Base-by-base conservation (phyloP, 2,797 vertebrate genomes). In the Catharus ustulatus region DNA sequence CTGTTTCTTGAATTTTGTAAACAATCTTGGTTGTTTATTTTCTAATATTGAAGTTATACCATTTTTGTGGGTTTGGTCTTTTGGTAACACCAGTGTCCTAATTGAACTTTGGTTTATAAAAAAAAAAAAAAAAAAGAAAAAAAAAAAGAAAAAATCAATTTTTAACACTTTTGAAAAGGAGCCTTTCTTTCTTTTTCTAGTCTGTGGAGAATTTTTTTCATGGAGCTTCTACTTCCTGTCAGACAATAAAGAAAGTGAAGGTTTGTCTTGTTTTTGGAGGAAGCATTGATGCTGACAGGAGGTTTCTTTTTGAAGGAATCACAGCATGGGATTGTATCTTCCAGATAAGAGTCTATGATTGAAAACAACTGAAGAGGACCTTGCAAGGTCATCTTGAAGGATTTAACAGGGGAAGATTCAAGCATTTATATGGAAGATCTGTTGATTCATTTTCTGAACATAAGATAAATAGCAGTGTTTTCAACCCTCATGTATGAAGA, bases 331-430 rank as follows among this genome's bases (percentile, higher is more conserved):
- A 72, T 84, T 67, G 19, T 80, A 58, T 76, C 55, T 94, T 91
- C 76, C 49, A 85, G 62, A 66, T 78, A 84, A 36, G 49, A 57
- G 36, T 90, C 84, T 78, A 43, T 64, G 73, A 90, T 46, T 90
- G 76, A 90, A 95, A 94, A 84, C 69, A 88, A 78, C 43, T 78
- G 86, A 62, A 93, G 54, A 78, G 43, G 46, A 84, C 76, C 66
- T 95, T 86, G 54, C 69, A 77, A 94, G 90, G 88, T 93, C 83
- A 57, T 72, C 42, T 55, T 86, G 54, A 54, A 71, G 51, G 69
- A 43, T 75, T 74, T 85, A 85, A 71, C 19, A 79, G 52, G 38
- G 42, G 22, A 94, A 85, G 78, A 83, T 87, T 61, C 42, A 85
- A 91, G 49, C 20, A 43, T 87, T 94, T 90, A 3, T 77, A 61